A percentile compares a stretch with the other conserved stretches of the same genome.
Conservation (phyloP, 2,113 vertebrate genomes). For the Nyctereutes procyonoides region DNA sequence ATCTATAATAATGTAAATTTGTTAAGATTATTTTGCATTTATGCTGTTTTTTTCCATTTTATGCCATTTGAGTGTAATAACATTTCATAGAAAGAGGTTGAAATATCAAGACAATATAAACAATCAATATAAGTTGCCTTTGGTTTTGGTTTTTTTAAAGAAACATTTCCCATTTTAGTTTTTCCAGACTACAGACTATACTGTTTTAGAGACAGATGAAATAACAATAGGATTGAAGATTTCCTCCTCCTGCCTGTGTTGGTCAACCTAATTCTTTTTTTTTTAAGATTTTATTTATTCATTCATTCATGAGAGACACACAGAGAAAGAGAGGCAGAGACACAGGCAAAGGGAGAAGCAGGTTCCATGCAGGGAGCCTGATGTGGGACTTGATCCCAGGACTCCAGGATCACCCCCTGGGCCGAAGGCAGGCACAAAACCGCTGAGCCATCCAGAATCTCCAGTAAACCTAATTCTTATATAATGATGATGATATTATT, state of each 20-base stretch:
- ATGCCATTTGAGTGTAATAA: not conserved
- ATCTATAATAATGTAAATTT: not conserved
- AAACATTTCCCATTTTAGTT: not conserved
- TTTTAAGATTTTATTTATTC: too few species aligned
- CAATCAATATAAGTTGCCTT: too few species aligned
- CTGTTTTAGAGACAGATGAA: not conserved
- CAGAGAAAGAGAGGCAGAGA: too few species aligned
- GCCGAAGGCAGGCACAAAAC: too few species aligned
- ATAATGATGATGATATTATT: not conserved
- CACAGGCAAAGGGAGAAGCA: too few species aligned
- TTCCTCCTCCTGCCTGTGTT: not conserved
- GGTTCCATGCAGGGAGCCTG: too few species aligned
- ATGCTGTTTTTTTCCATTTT: not conserved
- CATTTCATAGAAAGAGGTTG: not conserved
- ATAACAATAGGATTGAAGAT: not conserved
- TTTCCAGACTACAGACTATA: not conserved
- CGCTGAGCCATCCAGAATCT: too few species aligned
- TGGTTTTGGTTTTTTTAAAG: not conserved
- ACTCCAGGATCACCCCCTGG: too few species aligned
- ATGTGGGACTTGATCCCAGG: too few species aligned
- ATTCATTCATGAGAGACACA: too few species aligned
- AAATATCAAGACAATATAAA: not conserved
- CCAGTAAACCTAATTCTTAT: not conserved
- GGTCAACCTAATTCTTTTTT: not conserved
- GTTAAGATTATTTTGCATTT: not conserved